Conservation (phyloP, 2,888 invertebrate species). For the Phyllotreta cruciferae region DNA sequence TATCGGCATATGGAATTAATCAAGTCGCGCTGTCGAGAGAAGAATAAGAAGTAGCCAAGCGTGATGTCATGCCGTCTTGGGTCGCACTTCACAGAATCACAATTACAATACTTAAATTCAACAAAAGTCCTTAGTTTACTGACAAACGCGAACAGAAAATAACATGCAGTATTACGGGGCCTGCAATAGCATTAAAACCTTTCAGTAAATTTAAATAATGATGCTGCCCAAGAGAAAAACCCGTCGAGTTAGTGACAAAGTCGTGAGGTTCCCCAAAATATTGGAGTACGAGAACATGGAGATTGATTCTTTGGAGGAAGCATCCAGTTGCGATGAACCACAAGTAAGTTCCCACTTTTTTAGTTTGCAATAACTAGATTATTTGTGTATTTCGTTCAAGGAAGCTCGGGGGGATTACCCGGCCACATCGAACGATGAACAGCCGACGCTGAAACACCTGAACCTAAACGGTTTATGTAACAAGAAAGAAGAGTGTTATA, state of each 20-base stretch:
- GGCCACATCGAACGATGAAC: slow-evolving; percentile 25
- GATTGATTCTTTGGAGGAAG: slow-evolving; percentile 58
- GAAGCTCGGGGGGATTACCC: slow-evolving; percentile 31
- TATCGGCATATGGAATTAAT: slow-evolving; percentile 19
- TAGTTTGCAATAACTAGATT: slow-evolving; percentile 8
- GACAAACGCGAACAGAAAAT: slow-evolving; percentile 31
- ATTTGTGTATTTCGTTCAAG: slow-evolving; percentile 26
- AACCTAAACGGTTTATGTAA: slow-evolving; percentile 58
- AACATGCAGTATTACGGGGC: slow-evolving; percentile 7
- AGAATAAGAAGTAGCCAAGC: slow-evolving; percentile 57
- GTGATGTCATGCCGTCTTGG: slow-evolving; percentile 59
- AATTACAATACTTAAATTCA: slow-evolving; percentile 48
- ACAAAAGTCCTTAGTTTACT: slow-evolving; percentile 35
- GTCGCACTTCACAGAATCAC: slow-evolving; percentile 56
- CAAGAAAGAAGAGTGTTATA: slow-evolving; percentile 50
- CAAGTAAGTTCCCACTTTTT: slow-evolving; percentile 12
- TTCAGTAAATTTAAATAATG: slow-evolving; percentile 41
- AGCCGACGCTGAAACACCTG: slow-evolving; percentile 49
- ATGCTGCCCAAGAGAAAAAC: slow-evolving; percentile 53
- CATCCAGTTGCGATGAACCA: slow-evolving; percentile 33
- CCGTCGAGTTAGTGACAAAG: slow-evolving; percentile 49
- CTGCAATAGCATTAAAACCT: neutral
- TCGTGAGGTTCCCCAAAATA: slow-evolving; percentile 48
- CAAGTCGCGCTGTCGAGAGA: slow-evolving; percentile 46
- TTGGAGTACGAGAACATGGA: slow-evolving; percentile 55